Evolutionary conservation across 2,113 vertebrate genomes (phyloP), one percentile per base, ranked within the genome.

Genomic region (Cochlearius cochlearius): DNA sequence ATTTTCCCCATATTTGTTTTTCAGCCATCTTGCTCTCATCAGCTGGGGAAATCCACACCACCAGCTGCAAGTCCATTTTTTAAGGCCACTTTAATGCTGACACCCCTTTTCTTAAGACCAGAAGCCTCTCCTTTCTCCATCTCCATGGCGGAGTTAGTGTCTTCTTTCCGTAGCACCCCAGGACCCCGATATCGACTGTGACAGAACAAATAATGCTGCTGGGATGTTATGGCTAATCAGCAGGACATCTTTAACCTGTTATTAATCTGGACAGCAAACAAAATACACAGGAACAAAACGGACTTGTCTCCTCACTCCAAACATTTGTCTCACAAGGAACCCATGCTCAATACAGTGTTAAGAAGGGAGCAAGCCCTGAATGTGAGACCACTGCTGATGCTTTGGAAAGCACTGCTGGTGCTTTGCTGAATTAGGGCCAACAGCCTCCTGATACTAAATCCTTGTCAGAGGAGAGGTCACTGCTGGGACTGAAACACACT

Each of bases 331-430:
- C 77, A 45, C 34, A 47, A 87, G 62, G 62, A 85, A 66, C 23
- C 25, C 29, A 22, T 10, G 19, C 36, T 56, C 67, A 12, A 22
- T 15, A 39, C 0, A 2, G 17, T 43, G n/a, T 22, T 41, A 68
- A 86, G 49, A 25, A 80, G 7, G 16, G 34, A 78, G 34, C 8
- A 58, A 62, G n/a, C 17, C 66, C 23, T 6, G 52, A 47, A 41
- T 1, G 25, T 2, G 3, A 1, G 1, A 92, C 47, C 63, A 21
- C 25, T 62, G 50, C 34, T 0, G 2, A 41, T 25, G 43, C n/a
- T n/a, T n/a, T n/a, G n/a, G n/a, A n/a, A n/a, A n/a, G n/a, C n/a
- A n/a, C n/a, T n/a, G n/a, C 43, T 43, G 45, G 36, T 66, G 50
- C 68, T 91, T 50, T n/a, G 39, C 63, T 76, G 68, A 81, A 56